Evolutionary conservation across 1,140 invertebrate species (phyloP).

Genomic region (Babylonia areolata): DNA sequence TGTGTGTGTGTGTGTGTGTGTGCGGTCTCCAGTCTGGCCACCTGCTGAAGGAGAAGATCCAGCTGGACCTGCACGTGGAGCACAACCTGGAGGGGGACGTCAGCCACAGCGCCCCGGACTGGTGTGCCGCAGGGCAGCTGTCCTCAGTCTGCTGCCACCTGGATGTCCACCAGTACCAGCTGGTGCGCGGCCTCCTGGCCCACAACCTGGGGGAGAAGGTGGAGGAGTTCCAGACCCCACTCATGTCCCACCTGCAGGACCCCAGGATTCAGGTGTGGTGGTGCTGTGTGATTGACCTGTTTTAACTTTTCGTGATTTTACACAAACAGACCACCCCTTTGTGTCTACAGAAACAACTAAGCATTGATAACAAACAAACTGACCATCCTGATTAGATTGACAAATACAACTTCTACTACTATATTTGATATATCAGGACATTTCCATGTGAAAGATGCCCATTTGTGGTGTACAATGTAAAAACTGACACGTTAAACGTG

Average conservation of each 20-base stretch:
- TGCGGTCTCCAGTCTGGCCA: slow-evolving; percentile 57
- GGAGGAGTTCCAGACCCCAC: slow-evolving; percentile 79
- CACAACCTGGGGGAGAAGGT: slow-evolving; percentile 95
- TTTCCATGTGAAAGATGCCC: too few relatives aligned
- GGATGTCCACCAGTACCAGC: slow-evolving; percentile 89
- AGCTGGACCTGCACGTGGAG: slow-evolving; percentile 87
- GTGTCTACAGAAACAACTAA: too few relatives aligned
- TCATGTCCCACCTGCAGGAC: slow-evolving; percentile 73
- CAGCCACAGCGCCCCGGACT: slow-evolving; percentile 87
- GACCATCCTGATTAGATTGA: too few relatives aligned
- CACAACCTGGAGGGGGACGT: slow-evolving; percentile 87
- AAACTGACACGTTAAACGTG: too few relatives aligned
- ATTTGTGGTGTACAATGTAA: too few relatives aligned
- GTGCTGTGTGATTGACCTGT: background rate
- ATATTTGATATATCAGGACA: too few relatives aligned
- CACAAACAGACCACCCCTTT: too few relatives aligned
- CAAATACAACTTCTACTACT: too few relatives aligned
- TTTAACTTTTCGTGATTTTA: too few relatives aligned
- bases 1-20: too few relatives aligned
- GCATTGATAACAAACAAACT: too few relatives aligned
- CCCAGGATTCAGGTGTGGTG: slow-evolving; percentile 70
- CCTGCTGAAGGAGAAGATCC: slow-evolving; percentile 87
- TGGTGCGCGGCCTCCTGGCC: slow-evolving; percentile 90
- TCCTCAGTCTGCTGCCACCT: slow-evolving; percentile 90
- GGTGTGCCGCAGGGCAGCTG: slow-evolving; percentile 89